phyloP scores from a whole-genome alignment of 2,113 vertebrate species.

The Grantiella picta region DNA sequence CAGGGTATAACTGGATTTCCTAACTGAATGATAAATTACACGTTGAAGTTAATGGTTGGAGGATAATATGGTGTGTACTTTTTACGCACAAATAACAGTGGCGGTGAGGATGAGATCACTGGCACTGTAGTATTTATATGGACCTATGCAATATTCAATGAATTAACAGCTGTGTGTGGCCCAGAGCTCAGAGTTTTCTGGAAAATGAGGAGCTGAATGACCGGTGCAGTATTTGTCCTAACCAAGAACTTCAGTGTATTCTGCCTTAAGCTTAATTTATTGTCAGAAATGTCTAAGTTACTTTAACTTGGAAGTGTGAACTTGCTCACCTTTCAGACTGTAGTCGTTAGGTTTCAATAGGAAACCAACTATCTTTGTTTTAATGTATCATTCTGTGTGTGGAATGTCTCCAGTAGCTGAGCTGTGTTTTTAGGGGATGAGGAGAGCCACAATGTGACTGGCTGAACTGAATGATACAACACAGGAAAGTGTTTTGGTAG shows the following conservation, averaged over 20 bases:
- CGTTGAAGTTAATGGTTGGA: background rate
- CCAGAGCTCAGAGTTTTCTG: background rate
- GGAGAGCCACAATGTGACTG: background rate
- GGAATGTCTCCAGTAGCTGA: background rate
- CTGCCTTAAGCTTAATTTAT: background rate
- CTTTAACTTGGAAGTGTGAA: background rate
- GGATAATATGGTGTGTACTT: background rate
- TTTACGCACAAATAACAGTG: background rate
- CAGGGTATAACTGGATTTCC: background rate
- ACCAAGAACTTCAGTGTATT: background rate
- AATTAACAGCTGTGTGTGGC: background rate
- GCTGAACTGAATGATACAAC: background rate
- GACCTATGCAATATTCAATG: background rate
- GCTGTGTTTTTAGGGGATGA: background rate
- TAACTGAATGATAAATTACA: background rate
- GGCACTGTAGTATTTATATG: background rate
- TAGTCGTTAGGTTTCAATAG: background rate
- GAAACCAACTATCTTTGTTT: background rate
- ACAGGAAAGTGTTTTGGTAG: background rate
- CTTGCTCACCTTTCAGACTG: background rate
- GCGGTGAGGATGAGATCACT: background rate
- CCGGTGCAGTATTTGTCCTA: background rate
- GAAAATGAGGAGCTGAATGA: background rate
- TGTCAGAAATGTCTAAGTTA: background rate
- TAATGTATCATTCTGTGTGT: background rate